Base-by-base conservation (phyloP, 2,888 invertebrate genomes). In the Rhimphoctona megacephalus region DNA sequence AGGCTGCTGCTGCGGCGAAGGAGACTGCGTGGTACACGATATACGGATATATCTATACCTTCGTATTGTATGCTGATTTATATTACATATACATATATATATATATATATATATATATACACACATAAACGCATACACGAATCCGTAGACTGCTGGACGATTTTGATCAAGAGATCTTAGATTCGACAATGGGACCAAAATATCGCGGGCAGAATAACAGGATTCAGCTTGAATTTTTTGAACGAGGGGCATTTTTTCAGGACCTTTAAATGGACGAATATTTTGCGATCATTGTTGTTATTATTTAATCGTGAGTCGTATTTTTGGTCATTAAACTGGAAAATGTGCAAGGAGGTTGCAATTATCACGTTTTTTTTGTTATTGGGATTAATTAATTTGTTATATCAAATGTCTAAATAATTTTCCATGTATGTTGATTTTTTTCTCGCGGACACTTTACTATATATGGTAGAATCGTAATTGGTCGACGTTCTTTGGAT, bases 81-180 rank as follows among this genome's bases (percentile, higher is more conserved):
- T 43, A 72, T 76, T 57, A 69, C 33, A 19, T n/a, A 14, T 46
- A 43, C 11, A 39, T 36, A 33, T 52, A 17, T 67, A 36, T 46
- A 33, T 49, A 74, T 61, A 14, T n/a, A 19, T n/a, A 14, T 46
- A 43, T 43, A 39, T 36, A 33, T 52, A 17, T 67, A 36, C 33
- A 33, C 39, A 74, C 49, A 14, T 77, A 73, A 74, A 64, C 67
- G 36, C 69, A 69, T 83, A 19, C 70, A 49, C 43, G 73, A 67
- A 85, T 79, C 81, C 79, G 64, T 82, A 87, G 85, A 87, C 86
- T 85, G 84, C 86, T 70, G 30, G 85, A 85, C 84, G 81, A 84
- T 87, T 79, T 79, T 57, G 85, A 87, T 84, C 86, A 80, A 87
- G 87, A 86, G 87, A 88, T 87, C 85, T 82, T 67, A 52, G 73